Evolutionary conservation across 2,888 invertebrate genomes (phyloP), one percentile per base, ranked within the genome.

Genomic region (Caenorhabditis sulstoni): DNA sequence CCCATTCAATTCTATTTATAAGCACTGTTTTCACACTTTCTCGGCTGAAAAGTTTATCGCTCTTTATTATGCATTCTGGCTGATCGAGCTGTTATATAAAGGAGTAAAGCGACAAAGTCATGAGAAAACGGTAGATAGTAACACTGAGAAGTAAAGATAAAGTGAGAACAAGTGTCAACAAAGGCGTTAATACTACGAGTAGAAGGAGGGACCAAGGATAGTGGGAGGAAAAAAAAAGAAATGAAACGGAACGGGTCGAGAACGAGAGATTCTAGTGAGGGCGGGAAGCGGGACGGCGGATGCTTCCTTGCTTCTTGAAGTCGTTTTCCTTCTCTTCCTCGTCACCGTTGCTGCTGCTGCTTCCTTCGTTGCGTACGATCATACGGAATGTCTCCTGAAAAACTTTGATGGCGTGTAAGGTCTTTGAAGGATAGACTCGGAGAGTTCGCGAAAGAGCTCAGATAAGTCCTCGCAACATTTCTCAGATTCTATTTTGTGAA

Each of bases 361-460:
- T 23, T 20, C 45, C 47, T 2, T 41, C 57, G 57, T 57, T 57
- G 5, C 57, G 20, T 22, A 78, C 62, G 7, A 78, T 71, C 52
- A 67, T 78, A 22, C 78, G 78, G 67, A 78, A 78, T 62, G 67
- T 71, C 67, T 78, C 78, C 78, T 78, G 62, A 39, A 78, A 62
- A 64, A 57, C 62, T 47, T 49, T 29, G 4, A 29, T 7, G 3
- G 3, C 29, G 29, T 29, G 29, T 29, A 29, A 7, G 29, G 4
- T 29, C 4, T 29, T 29, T 29, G 29, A n/a, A n/a, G n/a, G n/a
- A n/a, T n/a, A n/a, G n/a, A n/a, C n/a, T n/a, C n/a, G n/a, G n/a
- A n/a, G n/a, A n/a, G n/a, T n/a, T n/a, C n/a, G n/a, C n/a, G n/a
- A n/a, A n/a, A n/a, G n/a, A n/a, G n/a, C n/a, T n/a, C n/a, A n/a